Evolutionary conservation across 2,888 invertebrate species (phyloP).

Genomic region (Drosophila pseudotalamancana): DNA sequence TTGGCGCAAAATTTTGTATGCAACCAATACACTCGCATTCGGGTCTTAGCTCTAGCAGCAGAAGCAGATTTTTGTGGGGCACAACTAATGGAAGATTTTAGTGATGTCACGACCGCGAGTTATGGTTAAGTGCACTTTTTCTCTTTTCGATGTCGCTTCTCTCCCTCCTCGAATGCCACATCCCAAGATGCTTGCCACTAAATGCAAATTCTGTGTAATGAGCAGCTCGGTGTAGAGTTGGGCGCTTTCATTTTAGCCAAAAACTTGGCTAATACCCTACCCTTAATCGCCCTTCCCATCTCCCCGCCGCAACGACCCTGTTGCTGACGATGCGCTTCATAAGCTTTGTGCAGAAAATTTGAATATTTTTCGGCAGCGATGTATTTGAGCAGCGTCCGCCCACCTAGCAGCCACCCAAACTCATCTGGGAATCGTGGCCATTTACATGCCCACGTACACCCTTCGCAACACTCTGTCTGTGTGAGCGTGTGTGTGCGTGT

Average conservation of each 20-base stretch:
- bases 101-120: conserved; percentile 66
- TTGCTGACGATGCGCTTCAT: conserved; percentile 77
- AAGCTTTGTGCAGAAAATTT: conserved; percentile 77
- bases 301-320: conserved; percentile 2
- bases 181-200: conserved; percentile 45
- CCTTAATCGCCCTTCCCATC: background rate
- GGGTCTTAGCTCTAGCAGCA: background rate
- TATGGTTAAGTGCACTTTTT: conserved; percentile 80
- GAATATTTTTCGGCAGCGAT: conserved; percentile 55
- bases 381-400: conserved; percentile 21
- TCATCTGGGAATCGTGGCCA: conserved; percentile 45
- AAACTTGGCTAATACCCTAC: conserved; percentile 57
- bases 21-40: conserved; percentile 36
- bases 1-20: conserved; percentile 57
- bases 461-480: conserved; percentile 1
- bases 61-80: conserved; percentile 9
- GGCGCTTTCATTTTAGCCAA: conserved; percentile 41
- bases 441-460: conserved; percentile 40
- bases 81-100: conserved; percentile 70
- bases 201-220: conserved; percentile 79
- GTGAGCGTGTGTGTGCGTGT: conserved; percentile 34
- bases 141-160: conserved; percentile 52
- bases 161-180: background rate
- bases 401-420: conserved; percentile 36
- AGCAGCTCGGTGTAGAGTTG: conserved; percentile 37